A percentile compares a stretch with the other conserved stretches of the same genome.
These are phyloP conservation scores for Pseudanteris insignis DNA, from an alignment of 2,888 invertebrate genomes.

Conservation along the genomic window DNA sequence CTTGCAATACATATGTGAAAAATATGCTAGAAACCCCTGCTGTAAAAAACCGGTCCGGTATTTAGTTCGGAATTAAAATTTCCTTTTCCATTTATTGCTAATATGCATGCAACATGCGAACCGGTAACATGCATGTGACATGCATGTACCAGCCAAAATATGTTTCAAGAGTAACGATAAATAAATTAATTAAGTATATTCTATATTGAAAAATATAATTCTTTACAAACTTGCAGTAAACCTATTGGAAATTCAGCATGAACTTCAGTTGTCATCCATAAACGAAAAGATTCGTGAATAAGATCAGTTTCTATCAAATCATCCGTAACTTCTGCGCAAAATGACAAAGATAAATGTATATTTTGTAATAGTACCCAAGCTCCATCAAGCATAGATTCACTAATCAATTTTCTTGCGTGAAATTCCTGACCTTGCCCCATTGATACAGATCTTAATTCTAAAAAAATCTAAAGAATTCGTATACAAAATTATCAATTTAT, in stretches of 20 bases:
- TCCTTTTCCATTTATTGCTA: too few relatives aligned
- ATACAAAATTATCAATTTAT: too few relatives aligned
- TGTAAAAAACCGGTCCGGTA: too few relatives aligned
- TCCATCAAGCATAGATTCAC: constrained; percentile 80
- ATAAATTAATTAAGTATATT: neutral
- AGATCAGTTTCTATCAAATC: constrained; percentile 85
- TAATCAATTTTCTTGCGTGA: constrained; percentile 84
- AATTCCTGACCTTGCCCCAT: constrained; percentile 98
- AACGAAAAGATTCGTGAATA: constrained; percentile 83
- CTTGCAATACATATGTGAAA: too few relatives aligned
- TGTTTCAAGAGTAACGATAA: too few relatives aligned
- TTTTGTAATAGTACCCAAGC: constrained; percentile 96
- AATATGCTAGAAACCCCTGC: too few relatives aligned
- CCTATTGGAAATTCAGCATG: constrained; percentile 94
- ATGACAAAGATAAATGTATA: constrained; percentile 93
- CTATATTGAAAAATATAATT: neutral
- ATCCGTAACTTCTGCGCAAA: constrained; percentile 92
- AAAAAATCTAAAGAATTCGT: constrained; percentile 42
- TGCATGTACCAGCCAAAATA: too few relatives aligned
- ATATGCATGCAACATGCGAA: too few relatives aligned
- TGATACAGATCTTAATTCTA: constrained; percentile 85
- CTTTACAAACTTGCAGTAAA: constrained; percentile 69
- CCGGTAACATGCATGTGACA: too few relatives aligned
- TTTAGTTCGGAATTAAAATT: too few relatives aligned
- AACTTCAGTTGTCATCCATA: constrained; percentile 96